phyloP scores from a whole-genome alignment of 1,140 invertebrate species.

The Cherax destructor region DNA sequence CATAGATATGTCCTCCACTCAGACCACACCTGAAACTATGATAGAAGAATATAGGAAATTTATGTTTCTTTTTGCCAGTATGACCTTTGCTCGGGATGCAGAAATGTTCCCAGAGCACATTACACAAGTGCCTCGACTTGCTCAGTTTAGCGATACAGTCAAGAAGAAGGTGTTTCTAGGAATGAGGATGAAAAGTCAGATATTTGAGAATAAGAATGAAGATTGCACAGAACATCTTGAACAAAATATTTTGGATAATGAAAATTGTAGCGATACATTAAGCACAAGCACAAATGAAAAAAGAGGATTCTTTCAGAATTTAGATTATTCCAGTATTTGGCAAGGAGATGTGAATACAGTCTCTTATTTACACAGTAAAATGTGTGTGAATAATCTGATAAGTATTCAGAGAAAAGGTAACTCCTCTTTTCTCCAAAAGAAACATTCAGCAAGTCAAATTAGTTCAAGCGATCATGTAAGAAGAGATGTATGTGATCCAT shows the following conservation, averaged over 20 bases:
- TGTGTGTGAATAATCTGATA: neutral
- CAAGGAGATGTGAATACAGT: neutral
- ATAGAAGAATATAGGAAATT: conserved; percentile 42
- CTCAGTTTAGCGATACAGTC: conserved; percentile 29
- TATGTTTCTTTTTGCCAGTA: conserved; percentile 32
- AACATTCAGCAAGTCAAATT: conserved; percentile 1
- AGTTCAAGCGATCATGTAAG: neutral
- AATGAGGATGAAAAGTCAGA: conserved; percentile 4
- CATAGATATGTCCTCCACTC: neutral
- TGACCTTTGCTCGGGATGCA: conserved; percentile 42
- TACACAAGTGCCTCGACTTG: conserved; percentile 14
- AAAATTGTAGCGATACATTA: neutral
- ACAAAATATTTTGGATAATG: neutral
- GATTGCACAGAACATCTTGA: neutral
- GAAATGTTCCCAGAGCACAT: conserved; percentile 28
- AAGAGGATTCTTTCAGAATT: conserved; percentile 37
- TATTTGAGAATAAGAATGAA: neutral
- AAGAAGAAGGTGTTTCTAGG: conserved; percentile 46
- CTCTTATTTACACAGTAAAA: neutral
- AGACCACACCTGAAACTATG: neutral
- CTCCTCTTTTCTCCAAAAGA: neutral
- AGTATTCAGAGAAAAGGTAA: neutral
- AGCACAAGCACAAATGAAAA: neutral
- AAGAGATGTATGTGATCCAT: neutral
- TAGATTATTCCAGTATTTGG: conserved; percentile 29